These are phyloP conservation scores for Romanogobio albipinnatus DNA, from an alignment of 2,113 vertebrate genomes.

Conservation along the genomic window DNA sequence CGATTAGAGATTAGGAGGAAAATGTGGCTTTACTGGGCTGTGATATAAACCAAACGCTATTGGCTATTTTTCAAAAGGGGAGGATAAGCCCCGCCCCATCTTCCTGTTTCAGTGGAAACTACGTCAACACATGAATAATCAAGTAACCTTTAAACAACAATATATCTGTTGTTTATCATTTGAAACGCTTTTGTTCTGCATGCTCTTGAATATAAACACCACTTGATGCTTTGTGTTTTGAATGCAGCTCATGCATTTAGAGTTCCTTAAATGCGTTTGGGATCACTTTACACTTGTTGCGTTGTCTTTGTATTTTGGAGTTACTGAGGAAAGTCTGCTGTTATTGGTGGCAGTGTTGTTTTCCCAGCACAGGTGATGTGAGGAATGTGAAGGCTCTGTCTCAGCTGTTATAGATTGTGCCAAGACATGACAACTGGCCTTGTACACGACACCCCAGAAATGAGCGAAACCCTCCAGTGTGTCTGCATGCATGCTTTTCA, in stretches of 20 bases:
- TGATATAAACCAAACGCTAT: too few relatives aligned
- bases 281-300: background rate
- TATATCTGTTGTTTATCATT: too few relatives aligned
- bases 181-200: background rate
- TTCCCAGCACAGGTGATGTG: constrained; percentile 71
- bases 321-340: background rate
- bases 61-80: too few relatives aligned
- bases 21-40: too few relatives aligned
- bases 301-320: background rate
- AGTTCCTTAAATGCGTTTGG: background rate
- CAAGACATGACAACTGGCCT: constrained; percentile 69
- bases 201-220: too few relatives aligned
- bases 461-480: background rate
- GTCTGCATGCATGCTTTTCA: background rate
- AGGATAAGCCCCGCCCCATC: too few relatives aligned
- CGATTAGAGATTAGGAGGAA: too few relatives aligned
- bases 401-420: constrained; percentile 71
- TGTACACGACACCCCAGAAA: constrained; percentile 63
- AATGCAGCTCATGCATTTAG: too few relatives aligned
- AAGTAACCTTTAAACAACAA: too few relatives aligned
- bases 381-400: constrained; percentile 73
- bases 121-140: too few relatives aligned
- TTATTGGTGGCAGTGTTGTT: constrained; percentile 10
- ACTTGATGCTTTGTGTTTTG: too few relatives aligned
- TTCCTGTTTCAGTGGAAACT: too few relatives aligned